Percentiles rank a stretch among this genome's conserved stretches.
Conservation (phyloP, 92 coral and sea anemone genomes). For the Parazoanthus darwini region DNA sequence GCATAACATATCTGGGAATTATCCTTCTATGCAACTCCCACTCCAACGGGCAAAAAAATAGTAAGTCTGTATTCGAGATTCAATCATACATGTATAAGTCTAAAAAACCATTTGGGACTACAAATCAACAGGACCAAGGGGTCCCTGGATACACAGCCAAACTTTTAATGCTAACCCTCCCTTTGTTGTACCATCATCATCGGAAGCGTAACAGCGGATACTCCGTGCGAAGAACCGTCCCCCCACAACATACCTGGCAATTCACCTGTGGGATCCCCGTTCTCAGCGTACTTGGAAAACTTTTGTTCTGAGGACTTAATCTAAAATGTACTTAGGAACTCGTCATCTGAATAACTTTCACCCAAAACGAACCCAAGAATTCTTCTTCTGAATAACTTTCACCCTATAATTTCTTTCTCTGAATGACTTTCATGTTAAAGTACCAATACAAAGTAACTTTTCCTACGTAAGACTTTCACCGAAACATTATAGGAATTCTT, state of each 20-base stretch:
- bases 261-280: background rate
- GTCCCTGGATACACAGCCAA: too few relatives aligned
- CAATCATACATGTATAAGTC: too few relatives aligned
- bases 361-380: slow-evolving; percentile 77
- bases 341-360: slow-evolving; percentile 74
- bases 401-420: slow-evolving; percentile 83
- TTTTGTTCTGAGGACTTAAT: slow-evolving; percentile 75
- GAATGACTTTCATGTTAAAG: slow-evolving; percentile 63
- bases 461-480: background rate
- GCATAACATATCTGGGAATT: slow-evolving; percentile 31
- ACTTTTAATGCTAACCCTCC: too few relatives aligned
- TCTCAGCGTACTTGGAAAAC: slow-evolving; percentile 63
- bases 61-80: too few relatives aligned
- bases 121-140: too few relatives aligned
- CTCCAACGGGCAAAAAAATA: too few relatives aligned
- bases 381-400: slow-evolving; percentile 75
- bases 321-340: slow-evolving; percentile 76
- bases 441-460: background rate
- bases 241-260: background rate
- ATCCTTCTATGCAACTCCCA: background rate
- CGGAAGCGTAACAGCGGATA: too few relatives aligned
- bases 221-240: too few relatives aligned
- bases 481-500: background rate
- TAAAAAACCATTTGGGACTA: too few relatives aligned
- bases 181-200: too few relatives aligned